Evolutionary conservation across 2,113 vertebrate species (phyloP), one percentile per base, ranked within the genome.

Genomic region (Pomatorhinus ruficollis): DNA sequence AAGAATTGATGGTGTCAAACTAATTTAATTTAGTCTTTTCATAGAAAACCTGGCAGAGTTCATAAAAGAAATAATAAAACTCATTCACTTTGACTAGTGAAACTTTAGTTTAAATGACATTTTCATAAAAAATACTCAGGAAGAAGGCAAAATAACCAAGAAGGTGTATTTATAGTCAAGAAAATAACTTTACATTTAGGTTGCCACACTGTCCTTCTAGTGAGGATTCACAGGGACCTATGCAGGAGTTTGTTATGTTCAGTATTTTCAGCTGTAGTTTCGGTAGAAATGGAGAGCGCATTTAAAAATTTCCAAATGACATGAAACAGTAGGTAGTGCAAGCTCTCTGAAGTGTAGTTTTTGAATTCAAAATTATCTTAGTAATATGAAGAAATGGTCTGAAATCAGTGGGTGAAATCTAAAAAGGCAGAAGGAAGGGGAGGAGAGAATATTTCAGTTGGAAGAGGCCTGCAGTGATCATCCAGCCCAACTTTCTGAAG

Each of bases 1-100:
- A 90, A 57, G 56, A 83, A 75, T 6, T 79, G 61, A 75, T 22
- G 60, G 19, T 78, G 52, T 83, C 65, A 92, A 82, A 59, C 11
- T 49, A 75, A 85, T 75, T 70, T 59, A 69, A 63, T 92, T 90
- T 85, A 66, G 22, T 85, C 28, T 47, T 84, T 92, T 81, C 45
- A 66, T 27, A 75, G 64, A 87, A 95, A 79, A 57, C 10, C 14
- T 85, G 47, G 22, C 17, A 88, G 53, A 79, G 17, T 18, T 88
- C 23, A 85, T 75, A 44, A 57, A 85, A 74, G 14, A 80, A 59
- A 17, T 70, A 78, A 78, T 61, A 82, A 66, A 89, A 49, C 4
- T 37, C 15, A 79, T 83, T 69, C 39, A 61, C 14, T 72, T 56
- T 74, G 63, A 64, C 21, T 72, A 66, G 10, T 8, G 8, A 20